Evolutionary conservation across 2,113 vertebrate genomes (phyloP).

Genomic region (Eudorcas thomsonii): DNA sequence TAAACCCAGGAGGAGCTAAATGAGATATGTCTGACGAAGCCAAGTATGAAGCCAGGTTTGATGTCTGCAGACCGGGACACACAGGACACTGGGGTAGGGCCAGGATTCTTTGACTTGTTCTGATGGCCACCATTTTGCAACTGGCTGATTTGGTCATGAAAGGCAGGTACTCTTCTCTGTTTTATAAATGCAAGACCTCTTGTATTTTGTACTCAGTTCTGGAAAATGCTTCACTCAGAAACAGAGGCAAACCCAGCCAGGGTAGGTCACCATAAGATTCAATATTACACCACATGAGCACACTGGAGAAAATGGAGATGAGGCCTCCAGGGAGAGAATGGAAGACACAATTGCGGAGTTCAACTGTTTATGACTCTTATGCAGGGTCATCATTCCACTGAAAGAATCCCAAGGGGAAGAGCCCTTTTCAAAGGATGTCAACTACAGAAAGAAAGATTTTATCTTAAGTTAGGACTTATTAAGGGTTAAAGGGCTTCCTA

Average conservation of each 20-base stretch:
- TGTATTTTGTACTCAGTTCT: neutral
- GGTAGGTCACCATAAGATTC: neutral
- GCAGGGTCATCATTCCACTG: neutral
- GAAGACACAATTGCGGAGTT: neutral
- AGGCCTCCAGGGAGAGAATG: neutral
- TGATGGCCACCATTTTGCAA: neutral
- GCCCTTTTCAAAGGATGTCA: neutral
- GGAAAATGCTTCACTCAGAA: neutral
- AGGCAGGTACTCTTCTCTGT: neutral
- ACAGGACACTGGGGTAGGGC: neutral
- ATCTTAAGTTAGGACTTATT: neutral
- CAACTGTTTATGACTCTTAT: rapidly evolving
- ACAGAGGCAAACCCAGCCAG: neutral
- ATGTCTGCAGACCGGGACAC: neutral
- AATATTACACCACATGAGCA: neutral
- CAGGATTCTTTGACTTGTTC: neutral
- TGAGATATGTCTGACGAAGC: rapidly evolving
- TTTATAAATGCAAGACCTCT: neutral
- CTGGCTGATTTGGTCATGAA: neutral
- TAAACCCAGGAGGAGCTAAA: neutral
- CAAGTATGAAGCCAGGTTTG: rapidly evolving
- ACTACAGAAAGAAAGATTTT: neutral
- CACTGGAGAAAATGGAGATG: neutral
- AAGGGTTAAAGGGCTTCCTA: neutral
- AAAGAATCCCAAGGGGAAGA: neutral